phyloP scores from a whole-genome alignment of 2,888 invertebrate species.

The Arctia plantaginis region DNA sequence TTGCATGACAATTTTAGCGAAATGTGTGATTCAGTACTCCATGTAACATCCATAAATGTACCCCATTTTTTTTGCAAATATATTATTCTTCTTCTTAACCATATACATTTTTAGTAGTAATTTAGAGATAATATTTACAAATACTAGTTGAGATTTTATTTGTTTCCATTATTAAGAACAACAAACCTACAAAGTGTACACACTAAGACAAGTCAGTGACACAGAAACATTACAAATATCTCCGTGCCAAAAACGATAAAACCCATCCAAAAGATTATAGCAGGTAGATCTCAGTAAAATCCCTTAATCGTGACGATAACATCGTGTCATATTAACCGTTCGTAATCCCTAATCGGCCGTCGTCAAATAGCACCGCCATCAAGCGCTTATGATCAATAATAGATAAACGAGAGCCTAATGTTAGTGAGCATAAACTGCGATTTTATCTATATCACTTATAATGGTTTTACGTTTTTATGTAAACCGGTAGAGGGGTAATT shows the following conservation, averaged over 20 bases:
- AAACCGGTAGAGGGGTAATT: neutral
- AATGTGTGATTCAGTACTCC: no score
- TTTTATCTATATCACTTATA: slow-evolving; percentile 21
- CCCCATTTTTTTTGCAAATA: no score
- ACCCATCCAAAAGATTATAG: neutral
- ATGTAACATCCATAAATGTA: no score
- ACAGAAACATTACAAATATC: neutral
- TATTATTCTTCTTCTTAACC: no score
- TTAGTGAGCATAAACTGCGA: slow-evolving; percentile 29
- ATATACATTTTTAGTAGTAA: no score
- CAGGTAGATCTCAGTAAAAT: slow-evolving; percentile 17
- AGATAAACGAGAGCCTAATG: slow-evolving; percentile 48
- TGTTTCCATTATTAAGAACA: neutral
- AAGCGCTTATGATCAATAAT: slow-evolving; percentile 46
- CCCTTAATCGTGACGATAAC: slow-evolving; percentile 22
- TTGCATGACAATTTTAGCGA: no score
- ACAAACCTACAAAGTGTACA: neutral
- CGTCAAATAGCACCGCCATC: slow-evolving; percentile 40
- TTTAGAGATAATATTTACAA: neutral
- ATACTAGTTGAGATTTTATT: no score
- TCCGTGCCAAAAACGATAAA: neutral
- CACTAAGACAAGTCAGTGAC: neutral
- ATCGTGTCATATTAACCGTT: slow-evolving; percentile 28
- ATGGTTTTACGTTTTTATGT: slow-evolving; percentile 5
- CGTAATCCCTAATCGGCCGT: slow-evolving; percentile 31